Evolutionary conservation across 2,797 vertebrate genomes (phyloP), one percentile per base, ranked within the genome.

Genomic region (Pteronotus mesoamericanus): DNA sequence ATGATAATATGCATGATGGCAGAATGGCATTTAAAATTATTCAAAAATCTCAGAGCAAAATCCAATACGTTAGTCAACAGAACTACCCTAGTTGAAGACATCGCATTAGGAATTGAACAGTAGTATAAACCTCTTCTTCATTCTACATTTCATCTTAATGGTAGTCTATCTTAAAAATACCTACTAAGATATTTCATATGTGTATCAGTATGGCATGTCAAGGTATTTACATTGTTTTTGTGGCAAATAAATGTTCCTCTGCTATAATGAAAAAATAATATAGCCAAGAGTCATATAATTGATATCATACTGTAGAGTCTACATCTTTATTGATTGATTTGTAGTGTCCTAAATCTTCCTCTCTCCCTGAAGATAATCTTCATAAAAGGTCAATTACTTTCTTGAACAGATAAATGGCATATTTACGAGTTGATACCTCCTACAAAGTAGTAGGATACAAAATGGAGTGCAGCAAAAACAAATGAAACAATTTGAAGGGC

Each of bases 381-480:
- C 84, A 61, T 89, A 68, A 91, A 88, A 94, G 44, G 37, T 90
- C 44, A 57, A 18, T 75, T 94, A 29, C 87, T 91, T 69, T 34
- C 19, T 77, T 68, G 18, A 93, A 89, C n/a, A 95, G 15, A 26
- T 75, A 93, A 94, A 85, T 64, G 84, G 74, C 83, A 53, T 96
- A 96, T 96, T 97, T 96, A 93, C 86, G 96, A 94, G 86, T 82
- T 89, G 42, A 86, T 85, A 77, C 19, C 32, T 34, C n/a, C 74
- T 34, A 22, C 19, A 77, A 77, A 32, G 32, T 34, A 64, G 72
- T 66, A 80, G 51, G 46, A 86, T 86, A 87, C 59, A 86, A 95
- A 98, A 97, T 97, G 91, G 51, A 96, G 86, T 83, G 69, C 89
- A 77, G 29, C 91, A 98, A 80, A 95, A 95, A 68, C 78, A 96